These are phyloP conservation scores for Bursaphelenchus okinawaensis DNA, from an alignment of 2,888 invertebrate genomes.

Conservation along the genomic window DNA sequence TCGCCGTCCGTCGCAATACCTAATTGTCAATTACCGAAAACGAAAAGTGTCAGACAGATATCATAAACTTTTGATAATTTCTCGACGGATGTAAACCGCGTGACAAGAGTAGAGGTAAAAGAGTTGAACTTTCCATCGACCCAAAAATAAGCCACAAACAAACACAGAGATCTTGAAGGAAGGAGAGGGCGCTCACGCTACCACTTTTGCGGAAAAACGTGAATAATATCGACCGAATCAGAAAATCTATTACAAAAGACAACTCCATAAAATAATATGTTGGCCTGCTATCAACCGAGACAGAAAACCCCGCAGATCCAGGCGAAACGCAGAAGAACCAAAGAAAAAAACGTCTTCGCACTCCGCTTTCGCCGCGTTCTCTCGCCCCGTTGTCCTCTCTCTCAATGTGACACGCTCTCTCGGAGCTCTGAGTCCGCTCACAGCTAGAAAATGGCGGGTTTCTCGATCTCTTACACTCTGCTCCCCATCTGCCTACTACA, in stretches of 20 bases:
- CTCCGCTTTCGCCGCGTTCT: background rate
- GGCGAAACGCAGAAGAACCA: background rate
- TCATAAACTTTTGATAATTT: no score
- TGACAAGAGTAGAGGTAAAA: background rate
- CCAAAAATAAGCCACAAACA: background rate
- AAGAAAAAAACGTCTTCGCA: background rate
- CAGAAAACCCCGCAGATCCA: background rate
- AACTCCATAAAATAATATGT: background rate
- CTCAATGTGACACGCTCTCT: background rate
- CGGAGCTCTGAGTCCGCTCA: background rate
- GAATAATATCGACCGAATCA: background rate
- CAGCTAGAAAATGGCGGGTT: background rate
- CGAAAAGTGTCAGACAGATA: no score
- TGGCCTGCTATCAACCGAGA: background rate
- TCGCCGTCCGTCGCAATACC: no score
- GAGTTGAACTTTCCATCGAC: background rate
- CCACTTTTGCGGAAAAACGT: no score
- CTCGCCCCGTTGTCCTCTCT: background rate
- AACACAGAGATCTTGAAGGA: background rate
- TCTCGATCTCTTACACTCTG: background rate
- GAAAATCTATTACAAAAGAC: background rate
- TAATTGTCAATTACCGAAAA: no score
- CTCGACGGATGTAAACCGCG: no score
- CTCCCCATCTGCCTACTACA: background rate
- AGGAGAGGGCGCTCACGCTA: no score